Evolutionary conservation across 2,888 invertebrate species (phyloP).

Genomic region (Eristalinus aeneus): DNA sequence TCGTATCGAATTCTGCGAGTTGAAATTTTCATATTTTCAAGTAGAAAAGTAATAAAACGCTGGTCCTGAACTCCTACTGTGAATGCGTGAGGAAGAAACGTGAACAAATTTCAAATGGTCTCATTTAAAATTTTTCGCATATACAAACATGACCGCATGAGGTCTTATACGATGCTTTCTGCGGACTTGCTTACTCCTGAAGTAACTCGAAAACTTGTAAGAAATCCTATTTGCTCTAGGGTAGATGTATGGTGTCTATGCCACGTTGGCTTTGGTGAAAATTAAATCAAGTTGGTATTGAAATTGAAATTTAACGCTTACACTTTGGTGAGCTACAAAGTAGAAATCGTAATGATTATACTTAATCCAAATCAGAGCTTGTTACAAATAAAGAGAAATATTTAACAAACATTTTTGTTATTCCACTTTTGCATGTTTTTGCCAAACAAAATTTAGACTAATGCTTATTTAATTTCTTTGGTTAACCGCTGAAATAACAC

Average conservation of each 20-base stretch:
- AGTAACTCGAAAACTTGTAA: slow-evolving; percentile 19
- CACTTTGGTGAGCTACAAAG: no score
- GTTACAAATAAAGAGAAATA: no score
- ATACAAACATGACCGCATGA: neutral
- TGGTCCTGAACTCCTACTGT: neutral
- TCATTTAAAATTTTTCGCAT: slow-evolving; percentile 4
- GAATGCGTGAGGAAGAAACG: slow-evolving; percentile 15
- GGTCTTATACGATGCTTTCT: neutral
- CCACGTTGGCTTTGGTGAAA: neutral
- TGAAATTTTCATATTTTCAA: slow-evolving; percentile 28
- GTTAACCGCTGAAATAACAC: no score
- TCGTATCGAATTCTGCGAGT: slow-evolving; percentile 5
- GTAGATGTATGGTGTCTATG: slow-evolving; percentile 4
- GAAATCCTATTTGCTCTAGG: slow-evolving; percentile 30
- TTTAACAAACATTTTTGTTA: no score
- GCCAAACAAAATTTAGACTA: no score
- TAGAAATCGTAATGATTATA: neutral
- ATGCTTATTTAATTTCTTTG: no score
- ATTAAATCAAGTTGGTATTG: slow-evolving; percentile 12
- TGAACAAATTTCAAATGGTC: slow-evolving; percentile 43
- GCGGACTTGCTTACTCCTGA: neutral
- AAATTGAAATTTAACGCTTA: slow-evolving; percentile 11
- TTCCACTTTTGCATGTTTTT: no score
- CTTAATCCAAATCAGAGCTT: no score
- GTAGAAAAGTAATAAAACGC: slow-evolving; percentile 32